Evolutionary conservation across 2,113 vertebrate species (phyloP).

Genomic region (Myotis yumanensis): DNA sequence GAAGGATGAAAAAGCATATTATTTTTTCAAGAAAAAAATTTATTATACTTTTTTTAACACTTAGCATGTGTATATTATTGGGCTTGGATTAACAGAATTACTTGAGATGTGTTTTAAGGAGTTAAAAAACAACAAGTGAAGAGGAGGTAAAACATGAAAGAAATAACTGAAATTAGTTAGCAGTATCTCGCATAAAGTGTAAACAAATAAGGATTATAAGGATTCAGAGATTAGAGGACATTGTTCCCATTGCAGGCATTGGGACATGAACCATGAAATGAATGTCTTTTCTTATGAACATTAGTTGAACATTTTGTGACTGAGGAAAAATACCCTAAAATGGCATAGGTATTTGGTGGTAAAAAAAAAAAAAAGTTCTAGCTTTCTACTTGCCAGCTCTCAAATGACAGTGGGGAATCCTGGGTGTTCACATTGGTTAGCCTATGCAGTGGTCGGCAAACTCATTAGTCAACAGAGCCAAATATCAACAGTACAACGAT

Average conservation of each 20-base stretch:
- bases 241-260: background rate
- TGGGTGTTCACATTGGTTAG: background rate
- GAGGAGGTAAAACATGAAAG: background rate
- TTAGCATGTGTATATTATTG: background rate
- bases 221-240: background rate
- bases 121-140: background rate
- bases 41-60: background rate
- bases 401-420: background rate
- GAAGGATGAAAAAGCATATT: fast-evolving
- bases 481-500: too few species aligned
- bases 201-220: background rate
- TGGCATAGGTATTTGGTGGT: background rate
- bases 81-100: background rate
- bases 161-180: background rate
- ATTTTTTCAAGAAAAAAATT: background rate
- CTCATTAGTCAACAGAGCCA: too few species aligned
- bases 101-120: background rate
- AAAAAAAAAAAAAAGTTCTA: background rate
- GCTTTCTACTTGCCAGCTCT: background rate
- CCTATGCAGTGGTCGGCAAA: too few species aligned
- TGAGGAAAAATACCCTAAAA: background rate
- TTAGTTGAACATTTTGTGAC: background rate
- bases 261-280: background rate
- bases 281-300: background rate
- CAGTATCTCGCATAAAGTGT: background rate